phyloP scores from a whole-genome alignment of 2,888 invertebrate genomes.

The Drosophila longiperda region DNA sequence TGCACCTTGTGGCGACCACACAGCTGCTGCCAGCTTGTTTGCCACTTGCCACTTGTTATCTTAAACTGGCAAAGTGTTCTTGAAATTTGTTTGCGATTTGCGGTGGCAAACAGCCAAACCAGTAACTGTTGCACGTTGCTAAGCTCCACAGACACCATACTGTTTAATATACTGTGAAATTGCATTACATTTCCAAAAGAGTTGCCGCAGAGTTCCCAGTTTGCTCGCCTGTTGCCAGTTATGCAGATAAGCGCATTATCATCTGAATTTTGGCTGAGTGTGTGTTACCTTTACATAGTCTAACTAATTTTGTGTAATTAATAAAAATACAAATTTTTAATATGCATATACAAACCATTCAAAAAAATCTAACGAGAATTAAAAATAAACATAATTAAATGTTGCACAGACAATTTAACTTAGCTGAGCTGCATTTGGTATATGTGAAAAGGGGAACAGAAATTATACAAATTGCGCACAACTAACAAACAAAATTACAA shows the following conservation, averaged over 20 bases:
- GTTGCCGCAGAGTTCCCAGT: conserved; percentile 54
- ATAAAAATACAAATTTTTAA: not conserved
- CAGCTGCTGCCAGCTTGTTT: conserved; percentile 15
- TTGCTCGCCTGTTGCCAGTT: conserved; percentile 43
- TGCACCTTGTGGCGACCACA: conserved; percentile 33
- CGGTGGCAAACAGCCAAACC: conserved; percentile 38
- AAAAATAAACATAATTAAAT: not conserved
- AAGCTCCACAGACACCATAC: conserved; percentile 55
- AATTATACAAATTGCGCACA: not conserved
- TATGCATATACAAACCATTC: not conserved
- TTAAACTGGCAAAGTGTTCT: conserved; percentile 48
- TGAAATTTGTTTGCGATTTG: conserved; percentile 61
- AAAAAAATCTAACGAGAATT: not conserved
- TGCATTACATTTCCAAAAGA: conserved; percentile 74
- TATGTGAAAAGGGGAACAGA: not conserved
- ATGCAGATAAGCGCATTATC: conserved; percentile 74
- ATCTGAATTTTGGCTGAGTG: not conserved
- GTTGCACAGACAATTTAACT: not conserved
- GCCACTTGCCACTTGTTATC: conserved; percentile 16
- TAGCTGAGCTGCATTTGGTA: not conserved
- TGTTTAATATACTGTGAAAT: conserved; percentile 80
- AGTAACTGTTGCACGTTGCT: conserved; percentile 52
- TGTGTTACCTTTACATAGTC: not conserved
- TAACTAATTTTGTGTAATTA: conserved; percentile 14
- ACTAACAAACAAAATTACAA: not conserved